Evolutionary conservation across 1,140 invertebrate genomes (phyloP).

Genomic region (Oppia nitens): DNA sequence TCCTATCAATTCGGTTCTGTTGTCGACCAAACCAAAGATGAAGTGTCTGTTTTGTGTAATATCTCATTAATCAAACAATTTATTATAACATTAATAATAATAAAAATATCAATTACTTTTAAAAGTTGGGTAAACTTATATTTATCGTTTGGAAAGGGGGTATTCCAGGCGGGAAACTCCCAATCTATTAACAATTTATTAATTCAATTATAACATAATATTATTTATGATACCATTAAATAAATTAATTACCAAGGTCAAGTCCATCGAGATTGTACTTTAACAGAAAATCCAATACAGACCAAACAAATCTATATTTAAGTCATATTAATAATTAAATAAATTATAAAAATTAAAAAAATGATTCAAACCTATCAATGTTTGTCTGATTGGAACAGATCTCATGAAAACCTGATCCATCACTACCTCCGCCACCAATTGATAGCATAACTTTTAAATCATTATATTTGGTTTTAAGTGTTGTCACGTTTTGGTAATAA

Average conservation of each 20-base stretch:
- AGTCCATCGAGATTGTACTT: conserved; percentile 30
- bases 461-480: conserved; percentile 44
- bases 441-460: conserved; percentile 57
- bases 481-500: conserved; percentile 36
- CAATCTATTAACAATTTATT: conserved; percentile 43
- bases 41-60: neutral
- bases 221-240: conserved; percentile 35
- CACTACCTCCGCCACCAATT: conserved; percentile 43
- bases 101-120: conserved; percentile 4
- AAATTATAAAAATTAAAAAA: no score
- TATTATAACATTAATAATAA: neutral
- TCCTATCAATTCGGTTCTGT: neutral
- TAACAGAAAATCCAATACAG: conserved; percentile 24
- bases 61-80: neutral
- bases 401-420: conserved; percentile 41
- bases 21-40: conserved; percentile 6
- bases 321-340: no score
- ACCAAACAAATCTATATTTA: conserved; percentile 23
- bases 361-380: neutral
- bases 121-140: conserved; percentile 19
- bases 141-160: conserved; percentile 18
- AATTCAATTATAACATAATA: conserved; percentile 41
- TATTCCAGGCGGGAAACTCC: conserved; percentile 39
- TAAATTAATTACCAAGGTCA: conserved; percentile 29
- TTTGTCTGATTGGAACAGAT: neutral